Evolutionary conservation across 2,113 vertebrate species (phyloP).

Genomic region (Ameiurus melas): DNA sequence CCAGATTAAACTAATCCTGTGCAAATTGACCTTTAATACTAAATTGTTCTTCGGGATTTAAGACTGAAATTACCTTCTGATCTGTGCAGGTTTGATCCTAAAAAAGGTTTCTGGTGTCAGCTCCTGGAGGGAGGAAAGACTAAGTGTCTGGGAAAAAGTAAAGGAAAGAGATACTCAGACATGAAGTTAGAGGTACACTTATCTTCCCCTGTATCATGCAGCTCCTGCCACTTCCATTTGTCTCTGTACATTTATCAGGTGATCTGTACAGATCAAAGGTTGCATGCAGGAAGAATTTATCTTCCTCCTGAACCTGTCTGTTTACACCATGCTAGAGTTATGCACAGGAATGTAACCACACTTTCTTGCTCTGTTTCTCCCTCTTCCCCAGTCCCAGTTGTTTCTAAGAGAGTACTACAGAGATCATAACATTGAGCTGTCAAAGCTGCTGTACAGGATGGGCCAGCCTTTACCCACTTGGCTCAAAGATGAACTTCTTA

Average conservation of each 20-base stretch:
- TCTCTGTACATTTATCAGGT: not conserved
- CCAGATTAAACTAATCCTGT: no score
- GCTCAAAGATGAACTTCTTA: slow-evolving; percentile 93
- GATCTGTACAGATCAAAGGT: not conserved
- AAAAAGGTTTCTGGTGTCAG: slow-evolving; percentile 99
- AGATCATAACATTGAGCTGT: slow-evolving; percentile 94
- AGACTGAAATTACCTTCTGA: not conserved
- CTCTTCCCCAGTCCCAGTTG: slow-evolving; percentile 77
- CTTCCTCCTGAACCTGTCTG: not conserved
- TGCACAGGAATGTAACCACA: slow-evolving; percentile 3
- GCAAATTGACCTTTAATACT: not conserved
- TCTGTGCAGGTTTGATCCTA: slow-evolving; percentile 87
- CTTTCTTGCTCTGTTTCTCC: slow-evolving; percentile 29
- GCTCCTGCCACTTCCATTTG: not conserved
- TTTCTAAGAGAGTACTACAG: slow-evolving; percentile 93
- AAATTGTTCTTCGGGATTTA: not conserved
- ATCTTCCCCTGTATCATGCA: not conserved
- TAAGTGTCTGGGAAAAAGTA: slow-evolving; percentile 96
- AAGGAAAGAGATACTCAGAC: slow-evolving; percentile 92
- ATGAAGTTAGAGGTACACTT: slow-evolving; percentile 88
- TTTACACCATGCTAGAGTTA: not conserved
- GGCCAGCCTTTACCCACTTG: slow-evolving; percentile 91
- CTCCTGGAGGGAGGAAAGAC: slow-evolving; percentile 93
- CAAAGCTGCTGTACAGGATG: slow-evolving; percentile 96
- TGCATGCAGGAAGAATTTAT: not conserved